phyloP scores from a whole-genome alignment of 1,140 invertebrate genomes.

The Lamellibrachia luymesi region DNA sequence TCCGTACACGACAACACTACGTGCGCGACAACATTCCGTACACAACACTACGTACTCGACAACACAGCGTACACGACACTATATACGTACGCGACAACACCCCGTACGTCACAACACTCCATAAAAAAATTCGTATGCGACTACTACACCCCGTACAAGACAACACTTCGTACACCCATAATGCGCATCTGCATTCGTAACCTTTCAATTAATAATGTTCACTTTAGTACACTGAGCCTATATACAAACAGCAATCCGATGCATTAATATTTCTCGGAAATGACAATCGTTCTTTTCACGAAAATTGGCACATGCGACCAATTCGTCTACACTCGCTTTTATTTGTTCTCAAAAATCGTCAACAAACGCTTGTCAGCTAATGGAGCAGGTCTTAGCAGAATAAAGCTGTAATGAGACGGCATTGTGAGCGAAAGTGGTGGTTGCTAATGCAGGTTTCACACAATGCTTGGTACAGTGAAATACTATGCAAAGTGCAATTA shows the following conservation, averaged over 20 bases:
- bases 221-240: no score
- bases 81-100: no score
- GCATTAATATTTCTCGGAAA: neutral
- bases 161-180: no score
- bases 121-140: no score
- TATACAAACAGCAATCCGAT: neutral
- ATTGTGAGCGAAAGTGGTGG: neutral
- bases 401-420: neutral
- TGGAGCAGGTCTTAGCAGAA: neutral
- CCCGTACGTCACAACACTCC: no score
- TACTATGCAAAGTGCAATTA: neutral
- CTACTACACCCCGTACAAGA: no score
- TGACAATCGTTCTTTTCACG: neutral
- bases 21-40: no score
- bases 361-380: neutral
- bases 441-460: neutral
- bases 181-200: no score
- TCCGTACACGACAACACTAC: no score
- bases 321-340: neutral
- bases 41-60: no score
- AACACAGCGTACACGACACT: no score
- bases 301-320: neutral
- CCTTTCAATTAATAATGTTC: no score
- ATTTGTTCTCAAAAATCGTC: neutral
- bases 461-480: neutral